Percentiles rank a stretch among this genome's conserved stretches.
Conservation (phyloP, 2,113 vertebrate genomes). For the Microcebus lehilahytsara region DNA sequence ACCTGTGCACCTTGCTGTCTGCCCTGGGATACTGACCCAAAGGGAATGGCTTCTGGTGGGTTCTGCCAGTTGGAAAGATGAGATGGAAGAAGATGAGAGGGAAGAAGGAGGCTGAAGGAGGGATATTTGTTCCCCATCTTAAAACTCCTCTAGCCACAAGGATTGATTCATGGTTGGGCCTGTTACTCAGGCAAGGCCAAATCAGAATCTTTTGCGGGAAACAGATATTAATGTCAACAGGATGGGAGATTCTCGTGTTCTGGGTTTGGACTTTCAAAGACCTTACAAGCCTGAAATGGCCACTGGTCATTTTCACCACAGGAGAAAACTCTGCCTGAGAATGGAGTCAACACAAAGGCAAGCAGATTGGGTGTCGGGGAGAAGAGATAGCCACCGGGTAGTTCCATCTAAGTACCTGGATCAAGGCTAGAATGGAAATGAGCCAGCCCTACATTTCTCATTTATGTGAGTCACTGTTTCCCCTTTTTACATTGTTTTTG, state of each 20-base stretch:
- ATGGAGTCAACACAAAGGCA: not conserved
- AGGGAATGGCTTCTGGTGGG: not conserved
- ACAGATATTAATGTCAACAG: not conserved
- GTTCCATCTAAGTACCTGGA: not conserved
- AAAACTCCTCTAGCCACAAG: not conserved
- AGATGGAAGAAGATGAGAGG: not conserved
- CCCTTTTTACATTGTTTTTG: not conserved
- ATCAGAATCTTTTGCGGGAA: not conserved
- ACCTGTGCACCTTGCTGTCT: not conserved
- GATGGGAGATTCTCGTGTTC: not conserved
- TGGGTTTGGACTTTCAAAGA: not conserved
- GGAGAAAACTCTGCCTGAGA: not conserved
- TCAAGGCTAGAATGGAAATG: not conserved
- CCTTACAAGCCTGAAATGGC: not conserved
- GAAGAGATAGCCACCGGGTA: not conserved
- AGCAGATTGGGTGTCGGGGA: not conserved
- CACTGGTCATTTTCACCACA: not conserved
- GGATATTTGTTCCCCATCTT: not conserved
- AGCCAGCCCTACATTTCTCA: not conserved
- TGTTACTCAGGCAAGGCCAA: not conserved
- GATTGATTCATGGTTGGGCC: not conserved
- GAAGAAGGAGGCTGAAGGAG: not conserved
- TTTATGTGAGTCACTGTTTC: not conserved
- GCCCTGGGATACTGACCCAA: no score
- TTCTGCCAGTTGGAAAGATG: no score